Evolutionary conservation across 2,797 vertebrate genomes (phyloP), one percentile per base, ranked within the genome.

Genomic region (Sebastes minor): DNA sequence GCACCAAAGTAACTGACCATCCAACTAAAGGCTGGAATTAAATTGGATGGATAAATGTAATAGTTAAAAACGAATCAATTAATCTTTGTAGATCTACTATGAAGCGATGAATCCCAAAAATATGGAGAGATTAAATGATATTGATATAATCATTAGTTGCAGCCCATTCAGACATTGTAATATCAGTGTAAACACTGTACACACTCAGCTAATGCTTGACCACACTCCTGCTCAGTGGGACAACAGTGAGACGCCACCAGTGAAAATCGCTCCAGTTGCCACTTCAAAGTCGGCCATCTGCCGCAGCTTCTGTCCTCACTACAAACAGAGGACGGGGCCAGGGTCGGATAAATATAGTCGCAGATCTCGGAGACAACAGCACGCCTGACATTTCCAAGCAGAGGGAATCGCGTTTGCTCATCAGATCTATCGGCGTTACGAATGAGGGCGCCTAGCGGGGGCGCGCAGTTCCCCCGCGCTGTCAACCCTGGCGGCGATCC

Each of bases 281-380:
- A 83, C 90, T 87, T 91, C 72, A 88, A 83, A 92, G 81, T 72
- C 82, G 5, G 65, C 90, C 92, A 93, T 93, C 92, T 94, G 92
- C 74, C 64, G 27, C 4, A 35, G 83, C 84, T 84, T 85, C 89
- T 86, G 86, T 78, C 82, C 63, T 52, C 64, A n/a, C 79, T 74
- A 63, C 85, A 76, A 86, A 86, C 67, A 82, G 73, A 72, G 85
- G 82, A 79, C 75, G 33, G 52, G 52, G 76, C 84, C 77, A 61
- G 80, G 88, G 79, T 78, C 59, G 73, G 79, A 86, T 93, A 94
- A 92, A 93, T 92, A 92, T 94, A 94, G 91, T 49, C 74, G 22
- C 81, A 69, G 64, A 88, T 89, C 84, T 85, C 42, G 53, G 80
- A 84, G 85, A 90, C 83, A 83, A 88, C 87, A 86, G 74, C 83